These are phyloP conservation scores for Anguilla pacifica DNA, from an alignment of 2,797 vertebrate species.

Conservation along the genomic window DNA sequence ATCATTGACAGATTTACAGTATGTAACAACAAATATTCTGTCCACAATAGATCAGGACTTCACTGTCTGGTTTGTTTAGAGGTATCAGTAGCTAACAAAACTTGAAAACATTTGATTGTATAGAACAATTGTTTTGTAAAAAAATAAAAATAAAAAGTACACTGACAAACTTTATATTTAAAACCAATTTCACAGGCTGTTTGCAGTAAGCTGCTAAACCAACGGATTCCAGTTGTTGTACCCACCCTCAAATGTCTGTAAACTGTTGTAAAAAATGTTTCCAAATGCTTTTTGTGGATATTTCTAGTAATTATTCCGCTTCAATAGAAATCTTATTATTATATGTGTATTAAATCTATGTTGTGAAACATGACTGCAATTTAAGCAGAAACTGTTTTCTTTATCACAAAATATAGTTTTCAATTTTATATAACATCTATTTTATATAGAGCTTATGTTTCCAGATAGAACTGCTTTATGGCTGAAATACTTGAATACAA, in stretches of 20 bases:
- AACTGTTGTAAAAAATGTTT: conserved; percentile 27
- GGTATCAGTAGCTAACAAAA: conserved; percentile 18
- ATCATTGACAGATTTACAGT: neutral
- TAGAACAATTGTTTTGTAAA: conserved; percentile 25
- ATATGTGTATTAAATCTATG: conserved; percentile 32
- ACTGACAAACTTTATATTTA: neutral
- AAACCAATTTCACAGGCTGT: neutral
- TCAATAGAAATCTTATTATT: conserved; percentile 31
- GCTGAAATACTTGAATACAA: conserved; percentile 42
- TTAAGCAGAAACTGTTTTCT: conserved; percentile 35
- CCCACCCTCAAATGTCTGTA: conserved; percentile 13
- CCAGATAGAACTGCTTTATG: conserved; percentile 44
- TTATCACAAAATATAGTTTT: conserved; percentile 42
- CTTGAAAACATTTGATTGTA: conserved; percentile 18
- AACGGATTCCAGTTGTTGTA: conserved; percentile 1
- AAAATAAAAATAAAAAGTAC: neutral
- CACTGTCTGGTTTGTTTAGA: neutral
- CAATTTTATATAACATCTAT: conserved; percentile 42
- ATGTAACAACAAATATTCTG: neutral
- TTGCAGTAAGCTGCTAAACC: conserved; percentile 22
- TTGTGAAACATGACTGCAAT: conserved; percentile 41
- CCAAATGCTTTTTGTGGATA: conserved; percentile 29
- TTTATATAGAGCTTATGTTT: conserved; percentile 46
- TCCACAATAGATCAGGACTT: conserved; percentile 13
- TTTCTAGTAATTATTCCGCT: conserved; percentile 30